Evolutionary conservation across 2,888 invertebrate species (phyloP).

Genomic region (Mystacides longicornis): DNA sequence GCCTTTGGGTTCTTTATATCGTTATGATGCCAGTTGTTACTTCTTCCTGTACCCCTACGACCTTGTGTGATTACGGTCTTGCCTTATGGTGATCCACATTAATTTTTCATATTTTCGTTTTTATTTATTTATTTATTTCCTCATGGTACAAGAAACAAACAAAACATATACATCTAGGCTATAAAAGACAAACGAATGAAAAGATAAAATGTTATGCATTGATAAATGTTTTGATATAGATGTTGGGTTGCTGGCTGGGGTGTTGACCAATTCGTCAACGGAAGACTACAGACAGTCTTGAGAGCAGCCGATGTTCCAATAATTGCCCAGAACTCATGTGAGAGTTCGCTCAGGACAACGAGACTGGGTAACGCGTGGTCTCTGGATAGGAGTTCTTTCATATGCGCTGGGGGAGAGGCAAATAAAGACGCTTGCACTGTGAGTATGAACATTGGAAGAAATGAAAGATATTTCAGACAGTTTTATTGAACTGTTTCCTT

Average conservation of each 20-base stretch:
- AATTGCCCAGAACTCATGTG: constrained; percentile 56
- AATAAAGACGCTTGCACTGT: constrained; percentile 75
- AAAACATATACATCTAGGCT: too few relatives aligned
- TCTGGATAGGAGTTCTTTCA: constrained; percentile 58
- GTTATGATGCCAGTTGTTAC: too few relatives aligned
- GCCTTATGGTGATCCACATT: not conserved
- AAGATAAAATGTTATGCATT: not conserved
- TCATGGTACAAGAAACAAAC: too few relatives aligned
- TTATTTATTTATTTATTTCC: not conserved
- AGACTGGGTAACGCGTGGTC: constrained; percentile 56
- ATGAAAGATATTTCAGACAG: not conserved
- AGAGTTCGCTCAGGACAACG: constrained; percentile 54
- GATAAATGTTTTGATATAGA: constrained; percentile 28
- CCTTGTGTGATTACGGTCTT: not conserved
- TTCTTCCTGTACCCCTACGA: too few relatives aligned
- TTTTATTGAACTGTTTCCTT: too few relatives aligned
- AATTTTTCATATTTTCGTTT: not conserved
- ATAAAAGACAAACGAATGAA: too few relatives aligned
- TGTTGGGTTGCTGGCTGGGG: constrained; percentile 84
- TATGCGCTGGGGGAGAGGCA: constrained; percentile 72
- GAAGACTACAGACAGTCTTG: constrained; percentile 57
- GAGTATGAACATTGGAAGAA: constrained; percentile 27
- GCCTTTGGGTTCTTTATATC: too few relatives aligned
- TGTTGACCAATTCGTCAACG: constrained; percentile 62
- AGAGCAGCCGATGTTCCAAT: constrained; percentile 72